A percentile compares a stretch with the other conserved stretches of the same genome.
These are phyloP conservation scores for Tethya wilhelma DNA, from an alignment of 37 sponge, comb jelly and placozoan genomes.

Conservation along the genomic window DNA sequence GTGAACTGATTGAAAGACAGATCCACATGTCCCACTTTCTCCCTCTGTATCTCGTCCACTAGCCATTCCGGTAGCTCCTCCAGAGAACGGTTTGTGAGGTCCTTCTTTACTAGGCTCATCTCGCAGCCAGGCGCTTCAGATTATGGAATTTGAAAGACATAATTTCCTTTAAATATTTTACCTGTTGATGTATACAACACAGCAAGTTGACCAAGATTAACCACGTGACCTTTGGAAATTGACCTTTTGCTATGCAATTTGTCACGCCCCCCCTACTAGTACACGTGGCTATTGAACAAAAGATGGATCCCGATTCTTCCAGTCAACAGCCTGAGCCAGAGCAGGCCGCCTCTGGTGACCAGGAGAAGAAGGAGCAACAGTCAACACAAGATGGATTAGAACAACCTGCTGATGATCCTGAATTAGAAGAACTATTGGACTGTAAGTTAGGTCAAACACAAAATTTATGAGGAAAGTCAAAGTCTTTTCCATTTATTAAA, in stretches of 20 bases:
- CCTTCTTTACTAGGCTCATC: too few relatives aligned
- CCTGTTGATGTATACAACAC: too few relatives aligned
- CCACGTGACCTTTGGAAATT: too few relatives aligned
- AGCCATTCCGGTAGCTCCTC: not conserved
- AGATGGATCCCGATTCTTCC: not conserved
- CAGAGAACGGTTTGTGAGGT: not conserved
- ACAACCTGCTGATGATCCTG: constrained; percentile 49
- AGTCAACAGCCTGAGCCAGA: not conserved
- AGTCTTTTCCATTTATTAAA: too few relatives aligned
- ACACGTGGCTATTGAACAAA: not conserved
- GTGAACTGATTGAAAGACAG: not conserved
- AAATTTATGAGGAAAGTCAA: too few relatives aligned
- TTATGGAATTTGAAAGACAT: too few relatives aligned
- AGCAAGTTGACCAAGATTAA: too few relatives aligned
- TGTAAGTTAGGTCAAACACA: constrained; percentile 7
- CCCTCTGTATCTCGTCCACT: not conserved
- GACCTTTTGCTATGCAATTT: not conserved
- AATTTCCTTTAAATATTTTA: too few relatives aligned
- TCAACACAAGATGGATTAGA: not conserved
- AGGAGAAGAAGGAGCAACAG: not conserved
- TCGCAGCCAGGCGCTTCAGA: too few relatives aligned
- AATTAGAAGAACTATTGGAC: constrained; percentile 72
- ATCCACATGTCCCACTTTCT: not conserved
- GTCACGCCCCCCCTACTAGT: not conserved
- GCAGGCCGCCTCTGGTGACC: not conserved